Percentiles rank a stretch among this genome's conserved stretches.
Evolutionary conservation across 2,113 vertebrate species (phyloP).

Genomic region (Phylloscopus whistleri): DNA sequence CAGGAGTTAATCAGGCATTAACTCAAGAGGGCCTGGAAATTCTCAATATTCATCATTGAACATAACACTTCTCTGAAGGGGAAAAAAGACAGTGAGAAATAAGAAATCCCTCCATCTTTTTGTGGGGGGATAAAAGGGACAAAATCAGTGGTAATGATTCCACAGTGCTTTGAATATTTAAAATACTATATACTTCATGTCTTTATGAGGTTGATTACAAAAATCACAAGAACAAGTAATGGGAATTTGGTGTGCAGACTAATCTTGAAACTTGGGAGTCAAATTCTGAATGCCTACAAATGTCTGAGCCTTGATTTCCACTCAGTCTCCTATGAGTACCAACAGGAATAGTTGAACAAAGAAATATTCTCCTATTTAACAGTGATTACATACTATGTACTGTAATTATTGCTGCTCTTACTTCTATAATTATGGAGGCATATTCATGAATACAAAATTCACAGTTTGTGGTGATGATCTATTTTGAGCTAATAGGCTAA

Average conservation of each 20-base stretch:
- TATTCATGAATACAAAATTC: background rate
- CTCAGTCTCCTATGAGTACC: background rate
- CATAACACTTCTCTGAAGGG: background rate
- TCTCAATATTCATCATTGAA: background rate
- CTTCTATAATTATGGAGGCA: background rate
- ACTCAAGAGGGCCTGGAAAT: background rate
- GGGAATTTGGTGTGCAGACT: background rate
- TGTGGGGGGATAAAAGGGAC: background rate
- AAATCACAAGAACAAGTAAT: background rate
- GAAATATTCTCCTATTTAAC: background rate
- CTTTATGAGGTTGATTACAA: background rate
- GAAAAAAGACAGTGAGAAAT: background rate
- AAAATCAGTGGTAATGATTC: background rate
- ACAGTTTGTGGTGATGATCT: background rate
- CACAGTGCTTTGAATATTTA: background rate
- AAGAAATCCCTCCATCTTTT: background rate
- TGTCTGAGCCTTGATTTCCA: background rate
- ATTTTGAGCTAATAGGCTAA: background rate
- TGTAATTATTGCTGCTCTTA: background rate
- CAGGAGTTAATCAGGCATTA: background rate
- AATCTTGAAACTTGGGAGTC: background rate
- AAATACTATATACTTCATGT: background rate
- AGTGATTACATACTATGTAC: background rate
- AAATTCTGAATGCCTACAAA: background rate
- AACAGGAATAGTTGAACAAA: background rate